Conservation (phyloP, 2,113 vertebrate species). For the Callopanchax toddi region DNA sequence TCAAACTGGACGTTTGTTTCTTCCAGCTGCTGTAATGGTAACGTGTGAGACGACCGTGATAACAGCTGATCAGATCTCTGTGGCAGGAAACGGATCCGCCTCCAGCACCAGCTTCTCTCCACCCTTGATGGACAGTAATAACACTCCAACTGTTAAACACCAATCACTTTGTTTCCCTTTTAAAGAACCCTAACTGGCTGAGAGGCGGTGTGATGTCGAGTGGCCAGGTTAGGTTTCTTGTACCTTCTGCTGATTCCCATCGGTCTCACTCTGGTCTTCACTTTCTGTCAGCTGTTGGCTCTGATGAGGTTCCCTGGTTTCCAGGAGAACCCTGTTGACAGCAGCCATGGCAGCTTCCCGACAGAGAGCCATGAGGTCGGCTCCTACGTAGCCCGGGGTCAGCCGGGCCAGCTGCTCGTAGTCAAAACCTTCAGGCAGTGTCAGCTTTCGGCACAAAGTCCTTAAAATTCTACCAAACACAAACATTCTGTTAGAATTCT, state of each 20-base stretch:
- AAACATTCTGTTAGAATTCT: background rate
- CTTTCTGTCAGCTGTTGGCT: background rate
- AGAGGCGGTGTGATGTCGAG: no score
- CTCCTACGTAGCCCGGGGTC: conserved; percentile 93
- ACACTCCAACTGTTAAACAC: no score
- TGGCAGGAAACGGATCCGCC: no score
- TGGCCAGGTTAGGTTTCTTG: background rate
- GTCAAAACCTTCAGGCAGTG: conserved; percentile 83
- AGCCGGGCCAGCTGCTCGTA: conserved; percentile 86
- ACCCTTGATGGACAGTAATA: no score
- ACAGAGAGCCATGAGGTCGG: conserved; percentile 95
- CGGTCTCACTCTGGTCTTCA: conserved; percentile 10
- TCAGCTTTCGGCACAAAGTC: conserved; percentile 91
- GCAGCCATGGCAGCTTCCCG: conserved; percentile 90
- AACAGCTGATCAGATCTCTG: no score
- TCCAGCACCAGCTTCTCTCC: no score
- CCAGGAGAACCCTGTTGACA: conserved; percentile 84
- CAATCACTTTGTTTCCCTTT: no score
- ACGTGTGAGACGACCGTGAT: no score
- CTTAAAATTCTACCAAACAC: conserved; percentile 85
- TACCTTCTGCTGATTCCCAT: conserved; percentile 30
- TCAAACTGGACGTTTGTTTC: no score
- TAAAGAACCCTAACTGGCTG: no score
- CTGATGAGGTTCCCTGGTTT: conserved; percentile 6
- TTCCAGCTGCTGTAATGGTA: no score